phyloP scores from a whole-genome alignment of 2,888 invertebrate genomes.

The Trichopria drosophilae region DNA sequence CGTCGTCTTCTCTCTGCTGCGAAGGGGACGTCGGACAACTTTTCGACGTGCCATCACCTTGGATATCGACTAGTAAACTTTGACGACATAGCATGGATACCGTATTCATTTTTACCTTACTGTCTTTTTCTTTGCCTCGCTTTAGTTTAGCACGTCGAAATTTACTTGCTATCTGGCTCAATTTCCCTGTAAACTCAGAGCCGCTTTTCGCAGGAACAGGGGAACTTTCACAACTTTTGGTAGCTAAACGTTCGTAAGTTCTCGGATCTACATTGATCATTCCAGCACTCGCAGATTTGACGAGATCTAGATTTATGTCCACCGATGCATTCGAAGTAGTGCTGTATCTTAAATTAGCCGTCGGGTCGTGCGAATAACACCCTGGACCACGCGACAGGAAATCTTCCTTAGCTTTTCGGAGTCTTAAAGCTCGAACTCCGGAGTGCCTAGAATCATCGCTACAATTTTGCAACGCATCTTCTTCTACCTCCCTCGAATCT shows the following conservation, averaged over 20 bases:
- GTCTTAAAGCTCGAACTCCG: slow-evolving; percentile 63
- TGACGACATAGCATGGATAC: slow-evolving; percentile 75
- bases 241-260: slow-evolving; percentile 63
- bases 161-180: slow-evolving; percentile 62
- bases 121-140: slow-evolving; percentile 52
- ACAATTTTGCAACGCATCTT: slow-evolving; percentile 22
- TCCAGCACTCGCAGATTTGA: slow-evolving; percentile 77
- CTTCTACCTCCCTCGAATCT: background rate
- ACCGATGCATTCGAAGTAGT: slow-evolving; percentile 1
- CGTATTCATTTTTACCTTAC: slow-evolving; percentile 61
- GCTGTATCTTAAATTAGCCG: slow-evolving; percentile 11
- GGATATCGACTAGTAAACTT: slow-evolving; percentile 70
- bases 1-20: slow-evolving; percentile 27
- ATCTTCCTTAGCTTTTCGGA: slow-evolving; percentile 73
- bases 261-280: slow-evolving; percentile 72
- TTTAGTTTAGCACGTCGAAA: slow-evolving; percentile 64
- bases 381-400: slow-evolving; percentile 63
- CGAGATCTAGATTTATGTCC: slow-evolving; percentile 54
- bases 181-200: slow-evolving; percentile 33
- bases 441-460: slow-evolving; percentile 42
- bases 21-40: slow-evolving; percentile 38
- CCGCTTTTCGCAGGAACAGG: slow-evolving; percentile 53
- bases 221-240: slow-evolving; percentile 61
- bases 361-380: slow-evolving; percentile 35
- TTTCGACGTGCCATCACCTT: slow-evolving; percentile 30